A percentile compares a stretch with the other conserved stretches of the same genome.
Evolutionary conservation across 2,113 vertebrate species (phyloP).

Genomic region (Balaeniceps rex): DNA sequence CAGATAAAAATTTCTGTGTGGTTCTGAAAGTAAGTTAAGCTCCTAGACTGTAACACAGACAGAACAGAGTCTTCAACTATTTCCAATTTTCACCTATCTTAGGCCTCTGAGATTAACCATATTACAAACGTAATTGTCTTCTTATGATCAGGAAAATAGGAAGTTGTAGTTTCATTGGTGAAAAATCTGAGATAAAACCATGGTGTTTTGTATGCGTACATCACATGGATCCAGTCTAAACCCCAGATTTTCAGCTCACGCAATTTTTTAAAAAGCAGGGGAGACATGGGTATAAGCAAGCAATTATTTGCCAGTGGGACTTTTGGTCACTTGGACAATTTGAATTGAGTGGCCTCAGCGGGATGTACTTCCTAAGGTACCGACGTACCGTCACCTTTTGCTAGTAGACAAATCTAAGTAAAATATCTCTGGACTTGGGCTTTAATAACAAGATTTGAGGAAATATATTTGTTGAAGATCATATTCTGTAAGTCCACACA

Average conservation of each 20-base stretch:
- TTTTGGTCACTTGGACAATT: not conserved
- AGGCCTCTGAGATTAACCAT: not conserved
- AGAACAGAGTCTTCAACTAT: not conserved
- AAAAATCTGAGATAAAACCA: not conserved
- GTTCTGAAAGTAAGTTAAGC: not conserved
- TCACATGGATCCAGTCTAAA: not conserved
- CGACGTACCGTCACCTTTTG: not conserved
- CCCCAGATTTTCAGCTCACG: not conserved
- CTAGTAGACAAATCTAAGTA: not conserved
- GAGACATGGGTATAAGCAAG: not conserved
- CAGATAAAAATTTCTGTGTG: not conserved
- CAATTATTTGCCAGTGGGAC: not conserved
- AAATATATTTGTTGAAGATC: not conserved
- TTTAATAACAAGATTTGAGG: not conserved
- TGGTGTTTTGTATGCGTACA: not conserved
- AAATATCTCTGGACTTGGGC: not conserved
- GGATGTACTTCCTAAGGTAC: not conserved
- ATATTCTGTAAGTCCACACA: not conserved
- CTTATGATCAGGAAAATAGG: not conserved
- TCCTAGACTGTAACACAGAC: not conserved
- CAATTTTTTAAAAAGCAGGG: rapidly evolving
- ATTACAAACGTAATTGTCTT: not conserved
- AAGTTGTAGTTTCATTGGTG: not conserved
- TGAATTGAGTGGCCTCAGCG: not conserved
- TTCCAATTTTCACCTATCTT: not conserved